These are phyloP conservation scores for Formica exsecta DNA, from an alignment of 1,140 invertebrate species.

Conservation along the genomic window DNA sequence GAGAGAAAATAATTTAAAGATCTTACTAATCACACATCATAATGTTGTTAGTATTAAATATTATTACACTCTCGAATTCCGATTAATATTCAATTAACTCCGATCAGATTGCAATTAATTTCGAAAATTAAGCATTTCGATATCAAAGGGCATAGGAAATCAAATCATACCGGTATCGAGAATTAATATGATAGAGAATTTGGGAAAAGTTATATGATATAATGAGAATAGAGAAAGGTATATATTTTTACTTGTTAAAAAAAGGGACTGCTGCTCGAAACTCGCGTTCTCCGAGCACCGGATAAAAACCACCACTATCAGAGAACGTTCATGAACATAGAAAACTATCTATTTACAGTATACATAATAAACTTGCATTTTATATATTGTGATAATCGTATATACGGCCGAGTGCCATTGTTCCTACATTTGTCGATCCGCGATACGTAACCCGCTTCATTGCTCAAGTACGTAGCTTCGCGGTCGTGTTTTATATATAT, in stretches of 20 bases:
- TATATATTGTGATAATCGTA: constrained; percentile 77
- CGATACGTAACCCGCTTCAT: constrained; percentile 53
- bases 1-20: neutral
- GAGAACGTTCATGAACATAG: constrained; percentile 39
- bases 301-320: neutral
- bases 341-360: neutral
- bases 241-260: constrained; percentile 7
- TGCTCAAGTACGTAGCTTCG: constrained; percentile 63
- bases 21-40: neutral
- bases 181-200: neutral
- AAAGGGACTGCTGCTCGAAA: constrained; percentile 61
- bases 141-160: neutral
- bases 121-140: constrained; percentile 16
- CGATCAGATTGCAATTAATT: constrained; percentile 23
- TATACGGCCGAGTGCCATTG: constrained; percentile 60
- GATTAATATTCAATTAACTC: constrained; percentile 41
- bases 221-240: neutral
- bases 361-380: constrained; percentile 73
- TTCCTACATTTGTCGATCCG: constrained; percentile 69
- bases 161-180: neutral
- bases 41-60: neutral
- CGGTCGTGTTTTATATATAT: constrained; percentile 2
- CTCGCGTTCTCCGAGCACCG: neutral
- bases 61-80: neutral
- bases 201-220: neutral